These are phyloP conservation scores for Gobio gobio DNA, from an alignment of 2,113 vertebrate species.

Conservation along the genomic window DNA sequence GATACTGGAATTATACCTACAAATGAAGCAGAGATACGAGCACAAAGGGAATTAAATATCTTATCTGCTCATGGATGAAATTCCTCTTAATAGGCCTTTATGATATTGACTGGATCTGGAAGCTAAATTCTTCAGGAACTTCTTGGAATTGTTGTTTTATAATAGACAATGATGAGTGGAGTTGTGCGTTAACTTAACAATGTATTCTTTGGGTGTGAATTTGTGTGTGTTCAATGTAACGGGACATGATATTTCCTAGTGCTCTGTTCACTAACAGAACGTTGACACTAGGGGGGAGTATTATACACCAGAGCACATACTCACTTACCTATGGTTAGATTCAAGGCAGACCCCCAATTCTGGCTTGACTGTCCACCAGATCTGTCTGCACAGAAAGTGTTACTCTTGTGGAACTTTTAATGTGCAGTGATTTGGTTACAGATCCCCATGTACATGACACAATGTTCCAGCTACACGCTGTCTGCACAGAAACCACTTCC, in stretches of 20 bases:
- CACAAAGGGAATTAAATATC: background rate
- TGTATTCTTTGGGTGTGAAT: background rate
- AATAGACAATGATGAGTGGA: background rate
- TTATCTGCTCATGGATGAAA: slow-evolving; percentile 1
- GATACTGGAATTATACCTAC: background rate
- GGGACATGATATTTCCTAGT: background rate
- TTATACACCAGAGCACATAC: slow-evolving; percentile 6
- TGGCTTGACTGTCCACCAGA: slow-evolving; percentile 61
- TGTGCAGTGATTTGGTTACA: slow-evolving; percentile 71
- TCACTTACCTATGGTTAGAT: background rate
- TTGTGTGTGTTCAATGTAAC: background rate
- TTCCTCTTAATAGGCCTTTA: background rate
- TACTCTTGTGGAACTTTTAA: slow-evolving; percentile 80
- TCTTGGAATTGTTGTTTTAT: background rate
- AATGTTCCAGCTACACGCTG: slow-evolving; percentile 69
- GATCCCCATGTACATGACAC: slow-evolving; percentile 63
- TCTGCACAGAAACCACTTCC: slow-evolving; percentile 77
- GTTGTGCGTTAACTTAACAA: background rate
- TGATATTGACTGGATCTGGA: slow-evolving; percentile 2
- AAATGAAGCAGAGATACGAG: slow-evolving; percentile 19
- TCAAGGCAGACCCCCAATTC: slow-evolving; percentile 38
- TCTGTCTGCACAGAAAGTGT: slow-evolving; percentile 72
- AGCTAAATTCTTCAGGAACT: background rate
- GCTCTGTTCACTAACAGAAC: background rate
- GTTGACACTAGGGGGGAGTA: slow-evolving; percentile 59